Conservation (phyloP, 2,113 vertebrate species). For the Synodontis membranacea region DNA sequence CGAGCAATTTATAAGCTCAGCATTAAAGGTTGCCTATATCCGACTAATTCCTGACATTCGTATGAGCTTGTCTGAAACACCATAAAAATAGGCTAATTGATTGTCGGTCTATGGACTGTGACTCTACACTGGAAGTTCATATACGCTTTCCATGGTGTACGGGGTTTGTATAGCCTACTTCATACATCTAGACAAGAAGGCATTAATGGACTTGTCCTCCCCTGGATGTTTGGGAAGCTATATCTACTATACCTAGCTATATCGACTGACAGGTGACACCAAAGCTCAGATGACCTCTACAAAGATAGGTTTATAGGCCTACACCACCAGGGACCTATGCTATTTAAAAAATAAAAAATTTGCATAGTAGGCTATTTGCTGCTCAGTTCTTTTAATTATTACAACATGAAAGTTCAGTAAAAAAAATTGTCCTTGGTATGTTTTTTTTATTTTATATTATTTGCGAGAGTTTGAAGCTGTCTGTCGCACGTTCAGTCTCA, state of each 20-base stretch:
- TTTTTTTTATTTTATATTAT: no score
- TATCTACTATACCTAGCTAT: no score
- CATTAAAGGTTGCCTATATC: background rate
- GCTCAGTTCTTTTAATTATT: background rate
- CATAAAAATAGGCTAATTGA: background rate
- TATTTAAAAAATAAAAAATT: background rate
- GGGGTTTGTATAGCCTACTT: conserved; percentile 13
- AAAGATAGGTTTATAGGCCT: conserved; percentile 23
- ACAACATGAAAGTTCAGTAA: background rate
- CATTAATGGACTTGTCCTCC: conserved; percentile 24
- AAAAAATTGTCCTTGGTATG: background rate
- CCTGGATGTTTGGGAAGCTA: background rate
- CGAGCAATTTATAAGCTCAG: background rate
- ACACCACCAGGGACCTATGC: background rate
- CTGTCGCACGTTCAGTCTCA: background rate
- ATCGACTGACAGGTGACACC: conserved; percentile 25
- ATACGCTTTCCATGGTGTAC: background rate
- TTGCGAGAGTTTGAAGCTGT: background rate
- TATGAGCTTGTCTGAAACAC: background rate
- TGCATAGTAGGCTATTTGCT: background rate
- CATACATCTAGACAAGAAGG: background rate
- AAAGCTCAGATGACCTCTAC: conserved; percentile 23
- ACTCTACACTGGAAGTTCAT: background rate
- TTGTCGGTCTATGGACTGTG: background rate
- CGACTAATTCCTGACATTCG: background rate